phyloP scores from a whole-genome alignment of 2,113 vertebrate genomes.

The Labeo rohita region DNA sequence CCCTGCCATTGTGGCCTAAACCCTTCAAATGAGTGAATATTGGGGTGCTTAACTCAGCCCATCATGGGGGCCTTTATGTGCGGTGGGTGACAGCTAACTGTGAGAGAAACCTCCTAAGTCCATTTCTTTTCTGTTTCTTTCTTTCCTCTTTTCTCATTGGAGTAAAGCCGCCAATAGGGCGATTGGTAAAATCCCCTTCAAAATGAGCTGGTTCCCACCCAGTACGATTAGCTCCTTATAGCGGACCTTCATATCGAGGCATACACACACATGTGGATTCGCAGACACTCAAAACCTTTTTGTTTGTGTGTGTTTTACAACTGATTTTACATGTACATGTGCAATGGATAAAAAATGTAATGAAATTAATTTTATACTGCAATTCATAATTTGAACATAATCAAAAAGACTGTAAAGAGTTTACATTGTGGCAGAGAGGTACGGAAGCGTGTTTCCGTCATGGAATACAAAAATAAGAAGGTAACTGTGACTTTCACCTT shows the following conservation, averaged over 20 bases:
- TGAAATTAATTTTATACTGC: background rate
- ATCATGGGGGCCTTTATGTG: constrained; percentile 69
- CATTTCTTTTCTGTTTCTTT: constrained; percentile 63
- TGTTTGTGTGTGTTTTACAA: background rate
- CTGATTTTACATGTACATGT: background rate
- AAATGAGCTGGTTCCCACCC: constrained; percentile 71
- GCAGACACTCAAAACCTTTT: background rate
- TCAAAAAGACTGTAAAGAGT: background rate
- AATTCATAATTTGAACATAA: background rate
- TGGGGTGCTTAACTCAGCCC: constrained; percentile 78
- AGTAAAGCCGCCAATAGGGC: constrained; percentile 73
- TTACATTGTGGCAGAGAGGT: background rate
- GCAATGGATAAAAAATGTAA: background rate
- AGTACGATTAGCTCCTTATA: constrained; percentile 64
- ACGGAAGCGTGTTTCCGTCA: background rate
- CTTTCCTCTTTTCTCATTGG: constrained; percentile 58
- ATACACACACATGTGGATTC: constrained; percentile 22
- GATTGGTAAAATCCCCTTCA: constrained; percentile 66
- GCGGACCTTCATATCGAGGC: background rate
- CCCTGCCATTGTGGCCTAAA: constrained; percentile 59
- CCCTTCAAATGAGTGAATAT: constrained; percentile 71
- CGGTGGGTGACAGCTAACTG: constrained; percentile 77
- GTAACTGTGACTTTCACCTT: background rate
- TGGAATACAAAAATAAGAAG: background rate
- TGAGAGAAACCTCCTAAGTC: constrained; percentile 74